A percentile compares a stretch with the other conserved stretches of the same genome.
Conservation (phyloP, 2,113 vertebrate species). For the Eidolon helvum region DNA sequence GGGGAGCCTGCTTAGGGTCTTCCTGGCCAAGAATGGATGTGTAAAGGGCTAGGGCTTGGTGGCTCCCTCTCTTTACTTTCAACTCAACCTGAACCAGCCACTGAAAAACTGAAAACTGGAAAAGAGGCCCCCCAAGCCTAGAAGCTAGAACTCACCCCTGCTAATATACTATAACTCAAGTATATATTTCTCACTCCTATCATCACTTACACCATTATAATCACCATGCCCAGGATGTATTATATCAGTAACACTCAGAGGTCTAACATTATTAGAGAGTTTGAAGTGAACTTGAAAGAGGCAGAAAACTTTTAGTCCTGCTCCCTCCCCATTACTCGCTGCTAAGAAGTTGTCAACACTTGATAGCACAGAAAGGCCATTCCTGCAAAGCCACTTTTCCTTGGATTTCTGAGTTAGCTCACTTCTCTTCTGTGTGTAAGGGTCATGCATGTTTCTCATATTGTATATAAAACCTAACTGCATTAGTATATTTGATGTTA, state of each 20-base stretch:
- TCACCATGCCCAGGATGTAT: not conserved
- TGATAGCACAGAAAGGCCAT: fast-evolving
- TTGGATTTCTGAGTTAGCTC: not conserved
- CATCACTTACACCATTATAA: not conserved
- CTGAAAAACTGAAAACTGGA: not conserved
- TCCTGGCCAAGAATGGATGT: not conserved
- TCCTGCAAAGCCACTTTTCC: not conserved
- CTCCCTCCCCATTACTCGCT: not conserved
- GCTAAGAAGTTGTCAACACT: not conserved
- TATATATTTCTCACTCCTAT: not conserved
- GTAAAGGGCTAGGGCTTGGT: not conserved
- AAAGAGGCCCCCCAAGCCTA: not conserved
- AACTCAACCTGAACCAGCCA: not conserved
- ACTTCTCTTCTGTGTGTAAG: not conserved
- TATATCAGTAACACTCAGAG: not conserved
- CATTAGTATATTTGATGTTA: not conserved
- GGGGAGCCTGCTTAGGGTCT: not conserved
- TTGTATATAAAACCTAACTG: not conserved
- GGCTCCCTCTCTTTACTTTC: not conserved
- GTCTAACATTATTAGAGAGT: not conserved
- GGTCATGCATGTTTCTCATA: not conserved
- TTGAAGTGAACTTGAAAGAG: not conserved
- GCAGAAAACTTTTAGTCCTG: not conserved
- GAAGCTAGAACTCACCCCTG: not conserved
- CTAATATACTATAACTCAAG: not conserved